Evolutionary conservation across 2,797 vertebrate species (phyloP), one percentile per base, ranked within the genome.

Genomic region (Megalops cyprinoides): DNA sequence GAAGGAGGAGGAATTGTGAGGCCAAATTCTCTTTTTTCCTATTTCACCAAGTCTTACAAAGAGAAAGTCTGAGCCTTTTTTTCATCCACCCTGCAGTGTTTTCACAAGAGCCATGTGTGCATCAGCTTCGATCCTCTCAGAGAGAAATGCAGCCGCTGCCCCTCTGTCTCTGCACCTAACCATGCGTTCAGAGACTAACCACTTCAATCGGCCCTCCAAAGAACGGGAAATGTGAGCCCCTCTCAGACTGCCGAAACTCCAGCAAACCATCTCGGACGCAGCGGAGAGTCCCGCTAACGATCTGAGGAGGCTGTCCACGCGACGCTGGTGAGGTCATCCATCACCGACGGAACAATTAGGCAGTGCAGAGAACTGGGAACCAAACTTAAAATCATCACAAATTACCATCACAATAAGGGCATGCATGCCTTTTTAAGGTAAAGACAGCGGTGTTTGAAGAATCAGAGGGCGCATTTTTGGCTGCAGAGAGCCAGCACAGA

Each of bases 201-300:
- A 69, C 77, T 79, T 51, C 14, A 67, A 48, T 39, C 15, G 1
- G 18, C 67, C 15, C n/a, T 71, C 28, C 20, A 44, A 23, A 53
- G 53, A 79, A 46, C 34, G 48, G 53, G 46, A 74, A 76, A 80
- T 60, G 39, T 49, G 71, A 80, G 53, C 55, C 42, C n/a, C 31
- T 37, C 25, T 60, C 55, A 31, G 39, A 37, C 53, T 60, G 53
- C 42, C 6, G 5, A 49, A 60, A 10, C 18, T 4, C 56, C 56
- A 46, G 28, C 62, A 46, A 62, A 28, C 42, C 31, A 39, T 31
- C 23, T 28, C 31, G 34, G 49, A 55, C 15, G n/a, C 75, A 76
- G 44, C 51, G 9, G 23, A 44, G 25, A 48, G 75, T n/a, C 31
- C 51, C 5, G 12, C 37, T 71, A 18, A 71, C 65, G 1, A 39